Evolutionary conservation across 2,113 vertebrate species (phyloP), one percentile per base, ranked within the genome.

Genomic region (Talpa occidentalis): DNA sequence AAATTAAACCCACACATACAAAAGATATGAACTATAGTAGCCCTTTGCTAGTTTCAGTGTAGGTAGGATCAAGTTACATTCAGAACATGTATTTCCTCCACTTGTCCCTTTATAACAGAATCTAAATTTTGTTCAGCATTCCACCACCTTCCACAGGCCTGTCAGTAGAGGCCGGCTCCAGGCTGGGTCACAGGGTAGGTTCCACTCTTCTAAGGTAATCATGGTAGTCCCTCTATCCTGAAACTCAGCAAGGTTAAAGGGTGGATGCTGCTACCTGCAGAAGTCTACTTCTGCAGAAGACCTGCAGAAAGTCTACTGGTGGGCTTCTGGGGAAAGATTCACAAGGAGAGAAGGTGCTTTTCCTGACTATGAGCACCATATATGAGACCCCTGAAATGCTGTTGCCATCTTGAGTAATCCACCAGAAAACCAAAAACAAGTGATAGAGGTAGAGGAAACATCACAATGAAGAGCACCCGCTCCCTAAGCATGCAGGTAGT

Each of bases 1-100:
- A 96, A 94, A 96, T 96, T 97, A 96, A 96, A 92, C 10, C 26
- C 78, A 91, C 70, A 94, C 54, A 94, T 16, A 74, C 56, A 83
- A 93, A 90, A 91, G 44, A 90, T 60, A 93, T 8, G 59, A 89
- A 83, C 79, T 73, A 40, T 16, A 62, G 86, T 16, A 62, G 86
- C 24, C 59, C 59, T 95, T 66, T 54, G 44, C 76, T 91, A 93
- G 80, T 37, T 90, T 76, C 88, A 91, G 70, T 37, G 47, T 44
- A 79, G 42, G 79, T 21, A 67, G 74, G 74, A 78, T 96, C 59
- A 12, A 42, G n/a, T 94, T 96, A 94, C 96, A 94, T 16, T 62
- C 42, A 76, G 59, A 86, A 28, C 37, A 86, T 30, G 11, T 9
- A 66, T 47, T 87, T 87, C 86, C 69, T 83, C 67, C 60, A 56